Base-by-base conservation (phyloP, 1,140 invertebrate species). In the Aphelinus certus region DNA sequence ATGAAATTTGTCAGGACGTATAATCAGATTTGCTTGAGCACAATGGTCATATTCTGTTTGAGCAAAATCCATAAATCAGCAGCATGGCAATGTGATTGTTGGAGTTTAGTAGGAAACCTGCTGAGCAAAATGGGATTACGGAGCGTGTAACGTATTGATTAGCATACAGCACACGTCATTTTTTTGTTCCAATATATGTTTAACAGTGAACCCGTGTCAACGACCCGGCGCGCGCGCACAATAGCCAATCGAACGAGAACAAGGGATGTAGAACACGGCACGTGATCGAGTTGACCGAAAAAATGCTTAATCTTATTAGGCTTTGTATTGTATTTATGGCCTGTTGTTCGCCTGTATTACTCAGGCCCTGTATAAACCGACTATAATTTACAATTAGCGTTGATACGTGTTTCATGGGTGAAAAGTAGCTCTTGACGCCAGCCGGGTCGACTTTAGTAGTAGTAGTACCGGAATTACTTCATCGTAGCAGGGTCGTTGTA, bases 261-360 rank as follows among this genome's bases (percentile, higher is more conserved):
- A 63, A 2, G 43, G 48, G 60, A 71, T 64, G 70, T 55, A 53
- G 53, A 53, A 57, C 51, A 56, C 57, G 48, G 9, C 42, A 10
- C 10, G 3, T 2, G 26, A 42, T 46, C 60, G 3, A 43, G 48
- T 63, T 48, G 43, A 49, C 46, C 51, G 1, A 45, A 26, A 65
- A 65, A 62, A 71, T 26, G 42, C 57, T 53, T 64, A 71, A 71
- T 71, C 70, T 56, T 55, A 55, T 63, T 10, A 61, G 49, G 60
- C 45, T 49, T 62, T 71, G 69, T 62, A 7, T 71, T 42, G 51
- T 62, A 71, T 71, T 62, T 71, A 63, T 51, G 45, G 7, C 69
- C 7, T n/a, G n/a, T 55, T 55, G 9, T 51, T 62, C 60, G 45
- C 42, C 26, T 26, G 26, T 26, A 26, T 26, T 10, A 57, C 57